Percentiles rank a stretch among this genome's conserved stretches.
Evolutionary conservation across 2,888 invertebrate genomes (phyloP).

Genomic region (Campopleginae sp.): DNA sequence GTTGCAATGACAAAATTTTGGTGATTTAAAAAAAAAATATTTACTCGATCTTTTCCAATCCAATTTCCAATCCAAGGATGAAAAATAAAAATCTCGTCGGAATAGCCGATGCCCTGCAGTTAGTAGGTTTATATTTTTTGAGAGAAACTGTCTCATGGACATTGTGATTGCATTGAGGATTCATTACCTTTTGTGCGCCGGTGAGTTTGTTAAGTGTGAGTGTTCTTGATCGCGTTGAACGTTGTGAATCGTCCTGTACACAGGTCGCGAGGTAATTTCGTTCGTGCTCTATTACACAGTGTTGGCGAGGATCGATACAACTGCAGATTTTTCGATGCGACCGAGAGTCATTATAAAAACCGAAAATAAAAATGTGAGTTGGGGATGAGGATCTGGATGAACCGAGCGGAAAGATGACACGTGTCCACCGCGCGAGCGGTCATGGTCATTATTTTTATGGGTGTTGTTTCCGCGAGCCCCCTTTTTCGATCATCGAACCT

Average conservation of each 20-base stretch:
- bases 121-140: not conserved
- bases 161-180: not conserved
- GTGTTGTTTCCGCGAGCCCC: slow-evolving; percentile 74
- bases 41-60: too few species aligned
- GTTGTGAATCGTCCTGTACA: slow-evolving; percentile 13
- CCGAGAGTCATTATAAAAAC: slow-evolving; percentile 50
- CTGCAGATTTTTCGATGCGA: slow-evolving; percentile 62
- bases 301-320: slow-evolving; percentile 41
- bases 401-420: slow-evolving; percentile 77
- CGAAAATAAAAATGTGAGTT: slow-evolving; percentile 34
- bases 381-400: slow-evolving; percentile 38
- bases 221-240: too few species aligned
- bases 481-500: slow-evolving; percentile 63
- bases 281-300: slow-evolving; percentile 38
- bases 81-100: too few species aligned
- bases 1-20: too few species aligned
- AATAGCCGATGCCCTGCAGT: not conserved
- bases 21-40: too few species aligned
- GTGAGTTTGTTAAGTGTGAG: not conserved
- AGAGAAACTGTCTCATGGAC: not conserved
- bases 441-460: slow-evolving; percentile 76
- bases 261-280: not conserved
- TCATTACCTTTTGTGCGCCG: not conserved
- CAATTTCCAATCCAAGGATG: too few species aligned
- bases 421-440: slow-evolving; percentile 72